Percentiles rank a stretch among this genome's conserved stretches.
phyloP scores from a whole-genome alignment of 92 coral and sea anemone genomes.

The Chrysogorgia sp. region DNA sequence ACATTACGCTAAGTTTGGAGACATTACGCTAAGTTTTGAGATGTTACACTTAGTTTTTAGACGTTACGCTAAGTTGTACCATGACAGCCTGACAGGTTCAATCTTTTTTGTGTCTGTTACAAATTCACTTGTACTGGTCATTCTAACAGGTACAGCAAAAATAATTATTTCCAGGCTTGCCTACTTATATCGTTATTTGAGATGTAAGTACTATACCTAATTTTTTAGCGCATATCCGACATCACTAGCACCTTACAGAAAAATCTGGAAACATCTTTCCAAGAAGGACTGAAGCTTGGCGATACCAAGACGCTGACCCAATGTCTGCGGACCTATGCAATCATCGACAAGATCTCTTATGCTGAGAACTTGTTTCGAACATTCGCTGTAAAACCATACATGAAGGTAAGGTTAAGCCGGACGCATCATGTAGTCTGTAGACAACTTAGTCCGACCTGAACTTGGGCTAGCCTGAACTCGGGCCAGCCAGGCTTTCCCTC shows the following conservation, averaged over 20 bases:
- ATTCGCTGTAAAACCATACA: conserved; percentile 88
- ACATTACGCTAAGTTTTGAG: no score
- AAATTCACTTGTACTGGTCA: no score
- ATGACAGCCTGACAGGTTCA: no score
- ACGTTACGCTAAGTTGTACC: no score
- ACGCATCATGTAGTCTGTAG: neutral
- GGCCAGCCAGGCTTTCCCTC: no score
- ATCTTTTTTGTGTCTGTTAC: no score
- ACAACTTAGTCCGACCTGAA: neutral
- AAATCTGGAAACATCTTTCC: conserved; percentile 90
- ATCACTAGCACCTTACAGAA: conserved; percentile 95
- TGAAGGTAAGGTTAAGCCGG: conserved; percentile 68
- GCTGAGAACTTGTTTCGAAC: conserved; percentile 90
- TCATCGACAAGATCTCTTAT: conserved; percentile 93
- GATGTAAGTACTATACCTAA: neutral
- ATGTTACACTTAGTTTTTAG: no score
- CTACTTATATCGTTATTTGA: no score
- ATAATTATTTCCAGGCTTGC: no score
- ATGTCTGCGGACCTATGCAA: conserved; percentile 93
- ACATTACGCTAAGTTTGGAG: no score
- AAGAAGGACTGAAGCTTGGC: conserved; percentile 90
- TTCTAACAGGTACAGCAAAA: no score
- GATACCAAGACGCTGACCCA: conserved; percentile 79
- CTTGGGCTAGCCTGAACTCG: no score
- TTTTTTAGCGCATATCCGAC: conserved; percentile 83